Conservation (phyloP, 2,888 invertebrate genomes). For the Lymantria monacha region DNA sequence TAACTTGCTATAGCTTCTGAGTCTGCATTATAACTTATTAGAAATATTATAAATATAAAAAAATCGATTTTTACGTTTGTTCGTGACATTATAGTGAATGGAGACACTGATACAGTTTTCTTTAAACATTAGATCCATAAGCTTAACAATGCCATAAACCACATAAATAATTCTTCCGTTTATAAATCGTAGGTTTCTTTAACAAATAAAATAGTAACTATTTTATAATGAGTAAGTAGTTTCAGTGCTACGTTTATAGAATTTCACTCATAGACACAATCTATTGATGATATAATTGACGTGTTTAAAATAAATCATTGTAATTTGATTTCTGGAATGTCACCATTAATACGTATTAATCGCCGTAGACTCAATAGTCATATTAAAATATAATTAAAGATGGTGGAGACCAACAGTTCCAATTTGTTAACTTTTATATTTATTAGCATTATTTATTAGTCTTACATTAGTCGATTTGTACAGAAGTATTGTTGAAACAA, state of each 20-base stretch:
- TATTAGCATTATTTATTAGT: background rate
- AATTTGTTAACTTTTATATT: background rate
- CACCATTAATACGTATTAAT: conserved; percentile 6
- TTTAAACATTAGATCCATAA: conserved; percentile 20
- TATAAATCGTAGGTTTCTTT: conserved; percentile 21
- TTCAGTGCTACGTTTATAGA: background rate
- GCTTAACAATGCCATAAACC: conserved; percentile 26
- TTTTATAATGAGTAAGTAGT: conserved; percentile 1
- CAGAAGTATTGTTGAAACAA: background rate
- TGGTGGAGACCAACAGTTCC: conserved; percentile 2
- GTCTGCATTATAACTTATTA: background rate
- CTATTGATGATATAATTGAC: background rate
- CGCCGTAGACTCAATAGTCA: conserved; percentile 13
- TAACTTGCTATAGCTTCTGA: no score
- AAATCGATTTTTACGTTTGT: background rate
- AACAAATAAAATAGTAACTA: conserved; percentile 11
- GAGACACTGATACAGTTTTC: conserved; percentile 13
- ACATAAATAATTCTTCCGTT: conserved; percentile 23
- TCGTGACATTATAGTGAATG: background rate
- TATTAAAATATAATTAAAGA: conserved; percentile 2
- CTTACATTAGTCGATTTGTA: background rate
- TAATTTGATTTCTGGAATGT: background rate
- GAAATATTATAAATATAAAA: no score
- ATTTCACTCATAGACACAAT: background rate
- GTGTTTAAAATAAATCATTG: background rate